Evolutionary conservation across 2,797 vertebrate genomes (phyloP).

Genomic region (Odontamblyopus lacepedii): DNA sequence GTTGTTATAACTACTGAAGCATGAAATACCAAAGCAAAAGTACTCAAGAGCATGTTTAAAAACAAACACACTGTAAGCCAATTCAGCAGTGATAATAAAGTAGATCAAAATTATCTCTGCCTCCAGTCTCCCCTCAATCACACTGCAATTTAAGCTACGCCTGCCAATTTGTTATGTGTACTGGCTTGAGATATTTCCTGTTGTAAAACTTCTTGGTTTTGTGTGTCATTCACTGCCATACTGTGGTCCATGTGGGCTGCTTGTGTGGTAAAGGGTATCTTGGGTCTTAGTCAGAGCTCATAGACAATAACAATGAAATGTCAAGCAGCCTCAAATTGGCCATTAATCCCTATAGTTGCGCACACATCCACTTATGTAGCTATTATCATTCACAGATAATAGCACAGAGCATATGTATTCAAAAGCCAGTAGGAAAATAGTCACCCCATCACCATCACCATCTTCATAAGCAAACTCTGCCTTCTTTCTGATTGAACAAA

Average conservation of each 20-base stretch:
- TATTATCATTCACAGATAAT: not conserved
- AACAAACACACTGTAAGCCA: too few relatives aligned
- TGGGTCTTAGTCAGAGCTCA: conserved; percentile 20
- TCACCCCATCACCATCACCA: not conserved
- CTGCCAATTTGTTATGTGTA: too few relatives aligned
- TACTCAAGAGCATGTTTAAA: too few relatives aligned
- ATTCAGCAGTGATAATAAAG: too few relatives aligned
- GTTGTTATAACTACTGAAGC: too few relatives aligned
- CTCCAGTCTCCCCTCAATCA: too few relatives aligned
- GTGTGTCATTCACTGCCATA: not conserved
- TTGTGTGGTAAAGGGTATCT: not conserved
- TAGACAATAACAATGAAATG: conserved; percentile 37
- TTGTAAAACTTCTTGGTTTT: not conserved
- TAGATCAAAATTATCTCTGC: too few relatives aligned
- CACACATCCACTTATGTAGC: conserved; percentile 3
- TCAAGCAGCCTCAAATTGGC: conserved; percentile 52
- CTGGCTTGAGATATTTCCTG: too few relatives aligned
- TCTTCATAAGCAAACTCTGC: not conserved
- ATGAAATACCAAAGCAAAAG: too few relatives aligned
- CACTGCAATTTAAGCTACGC: too few relatives aligned
- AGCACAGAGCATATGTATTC: too few relatives aligned
- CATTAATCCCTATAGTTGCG: conserved; percentile 50
- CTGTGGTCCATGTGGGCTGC: not conserved
- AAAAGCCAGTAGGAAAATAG: too few relatives aligned
- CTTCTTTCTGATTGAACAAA: not conserved